Percentiles rank a stretch among this genome's conserved stretches.
These are phyloP conservation scores for Plemyria rubiginata DNA, from an alignment of 2,888 invertebrate species.

Conservation along the genomic window DNA sequence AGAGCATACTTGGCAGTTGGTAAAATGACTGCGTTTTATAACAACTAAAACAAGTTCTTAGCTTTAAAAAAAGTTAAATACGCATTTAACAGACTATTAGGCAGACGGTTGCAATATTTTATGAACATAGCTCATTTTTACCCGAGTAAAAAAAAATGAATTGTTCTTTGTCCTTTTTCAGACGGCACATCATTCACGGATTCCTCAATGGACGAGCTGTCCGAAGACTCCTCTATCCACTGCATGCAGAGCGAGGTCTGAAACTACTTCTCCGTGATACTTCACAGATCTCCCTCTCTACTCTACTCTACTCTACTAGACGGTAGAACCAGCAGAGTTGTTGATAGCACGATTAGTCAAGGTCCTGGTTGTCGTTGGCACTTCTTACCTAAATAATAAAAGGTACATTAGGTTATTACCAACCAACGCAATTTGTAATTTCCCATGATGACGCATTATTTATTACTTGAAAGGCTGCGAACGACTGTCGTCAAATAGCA, in stretches of 20 bases:
- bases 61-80: no score
- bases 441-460: no score
- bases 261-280: slow-evolving; percentile 17
- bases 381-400: background rate
- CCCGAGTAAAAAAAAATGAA: background rate
- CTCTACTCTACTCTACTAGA: background rate
- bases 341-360: no score
- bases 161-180: slow-evolving; percentile 46
- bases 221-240: slow-evolving; percentile 94
- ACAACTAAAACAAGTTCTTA: no score
- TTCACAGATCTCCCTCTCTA: background rate
- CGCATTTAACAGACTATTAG: no score
- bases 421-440: background rate
- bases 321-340: background rate
- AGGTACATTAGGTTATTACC: background rate
- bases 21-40: no score
- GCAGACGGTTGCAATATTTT: no score
- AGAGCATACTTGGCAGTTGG: no score
- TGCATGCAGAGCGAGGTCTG: slow-evolving; percentile 93
- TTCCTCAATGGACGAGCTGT: slow-evolving; percentile 93
- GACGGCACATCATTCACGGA: slow-evolving; percentile 86
- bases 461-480: background rate
- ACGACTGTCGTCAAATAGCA: background rate
- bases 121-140: no score
- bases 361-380: background rate